Evolutionary conservation across 1,140 invertebrate genomes (phyloP).

Genomic region (Melipona quadrifasciata): DNA sequence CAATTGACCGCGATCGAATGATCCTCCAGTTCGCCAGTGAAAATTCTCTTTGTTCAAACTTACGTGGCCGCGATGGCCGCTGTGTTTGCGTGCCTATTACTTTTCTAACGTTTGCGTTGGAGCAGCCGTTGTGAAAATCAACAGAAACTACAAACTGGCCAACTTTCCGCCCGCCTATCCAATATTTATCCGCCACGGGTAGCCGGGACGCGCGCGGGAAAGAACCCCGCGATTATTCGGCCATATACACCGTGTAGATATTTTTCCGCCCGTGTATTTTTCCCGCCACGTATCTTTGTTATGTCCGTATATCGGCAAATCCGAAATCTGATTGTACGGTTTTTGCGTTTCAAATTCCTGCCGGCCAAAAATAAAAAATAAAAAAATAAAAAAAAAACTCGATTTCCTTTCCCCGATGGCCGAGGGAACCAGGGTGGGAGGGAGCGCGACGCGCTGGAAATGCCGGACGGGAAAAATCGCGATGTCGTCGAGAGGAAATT

Average conservation of each 20-base stretch:
- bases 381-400: too few relatives aligned
- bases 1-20: conserved; percentile 20
- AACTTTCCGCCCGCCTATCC: conserved; percentile 4
- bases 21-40: not conserved
- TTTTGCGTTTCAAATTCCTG: conserved; percentile 9
- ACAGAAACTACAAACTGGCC: too few relatives aligned
- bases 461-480: too few relatives aligned
- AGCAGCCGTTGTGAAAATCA: not conserved
- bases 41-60: not conserved
- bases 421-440: too few relatives aligned
- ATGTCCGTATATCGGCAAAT: not conserved
- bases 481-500: too few relatives aligned
- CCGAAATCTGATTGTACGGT: conserved; percentile 7
- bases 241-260: not conserved
- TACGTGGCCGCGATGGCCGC: too few relatives aligned
- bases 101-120: not conserved
- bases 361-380: not conserved
- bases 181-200: conserved; percentile 7
- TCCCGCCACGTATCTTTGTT: not conserved
- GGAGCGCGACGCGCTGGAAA: too few relatives aligned
- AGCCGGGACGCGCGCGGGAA: not conserved
- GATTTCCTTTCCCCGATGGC: too few relatives aligned
- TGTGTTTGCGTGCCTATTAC: not conserved
- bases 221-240: not conserved
- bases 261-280: not conserved